These are phyloP conservation scores for Bufo gargarizans DNA, from an alignment of 2,113 vertebrate genomes.

Conservation along the genomic window DNA sequence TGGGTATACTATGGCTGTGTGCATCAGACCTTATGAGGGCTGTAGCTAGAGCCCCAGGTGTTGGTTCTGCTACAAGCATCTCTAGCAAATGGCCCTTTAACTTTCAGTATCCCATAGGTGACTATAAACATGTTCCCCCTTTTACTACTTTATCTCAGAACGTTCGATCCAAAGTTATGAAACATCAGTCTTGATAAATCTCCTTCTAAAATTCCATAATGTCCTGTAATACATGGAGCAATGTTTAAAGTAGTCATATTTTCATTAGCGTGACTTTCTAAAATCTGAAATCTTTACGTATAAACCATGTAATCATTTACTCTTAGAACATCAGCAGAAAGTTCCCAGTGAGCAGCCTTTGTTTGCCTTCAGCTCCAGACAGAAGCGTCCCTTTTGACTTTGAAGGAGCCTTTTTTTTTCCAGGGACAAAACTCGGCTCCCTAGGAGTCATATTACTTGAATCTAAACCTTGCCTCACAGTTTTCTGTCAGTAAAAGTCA, in stretches of 20 bases:
- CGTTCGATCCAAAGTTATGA: too few relatives aligned
- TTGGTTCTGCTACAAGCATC: too few relatives aligned
- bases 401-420: constrained; percentile 6
- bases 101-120: too few relatives aligned
- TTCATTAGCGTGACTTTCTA: background rate
- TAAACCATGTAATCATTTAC: background rate
- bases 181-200: too few relatives aligned
- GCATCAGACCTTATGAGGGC: too few relatives aligned
- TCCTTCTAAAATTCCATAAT: too few relatives aligned
- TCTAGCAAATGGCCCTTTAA: too few relatives aligned
- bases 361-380: background rate
- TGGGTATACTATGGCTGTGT: too few relatives aligned
- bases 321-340: background rate
- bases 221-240: background rate
- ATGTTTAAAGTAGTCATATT: background rate
- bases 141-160: too few relatives aligned
- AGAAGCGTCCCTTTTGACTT: constrained; percentile 17
- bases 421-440: constrained; percentile 13
- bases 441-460: constrained; percentile 44
- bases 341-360: background rate
- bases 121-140: too few relatives aligned
- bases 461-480: constrained; percentile 40
- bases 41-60: too few relatives aligned
- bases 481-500: constrained; percentile 53
- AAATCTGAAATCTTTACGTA: background rate